A percentile compares a stretch with the other conserved stretches of the same genome.
Conservation (phyloP, 30 jellyfish, hydroid and myxozoan species). For the Aurelia coerulea region DNA sequence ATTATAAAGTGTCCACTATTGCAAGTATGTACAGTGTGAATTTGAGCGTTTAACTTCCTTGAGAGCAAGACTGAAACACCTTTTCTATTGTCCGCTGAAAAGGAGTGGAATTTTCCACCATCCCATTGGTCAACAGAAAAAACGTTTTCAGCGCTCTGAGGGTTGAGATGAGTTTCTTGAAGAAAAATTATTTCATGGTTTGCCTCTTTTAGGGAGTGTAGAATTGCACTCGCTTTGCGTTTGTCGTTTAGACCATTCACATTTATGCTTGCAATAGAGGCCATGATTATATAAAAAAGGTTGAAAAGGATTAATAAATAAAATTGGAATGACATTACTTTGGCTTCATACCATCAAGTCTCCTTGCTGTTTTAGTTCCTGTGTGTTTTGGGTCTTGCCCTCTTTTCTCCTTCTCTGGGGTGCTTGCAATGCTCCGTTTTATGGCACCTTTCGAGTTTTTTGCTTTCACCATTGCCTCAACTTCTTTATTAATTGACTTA, state of each 20-base stretch:
- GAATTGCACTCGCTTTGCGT: no score
- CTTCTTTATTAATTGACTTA: no score
- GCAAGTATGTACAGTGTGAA: conserved; percentile 6
- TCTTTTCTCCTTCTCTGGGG: no score
- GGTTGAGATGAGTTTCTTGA: conserved; percentile 31
- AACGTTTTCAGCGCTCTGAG: neutral
- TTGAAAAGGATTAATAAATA: neutral
- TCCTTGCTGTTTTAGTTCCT: no score
- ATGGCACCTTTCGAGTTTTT: no score
- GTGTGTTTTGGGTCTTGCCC: no score
- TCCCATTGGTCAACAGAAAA: conserved; percentile 5
- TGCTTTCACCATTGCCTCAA: no score
- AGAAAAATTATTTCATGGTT: conserved; percentile 3
- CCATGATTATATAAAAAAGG: neutral
- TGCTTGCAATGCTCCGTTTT: no score
- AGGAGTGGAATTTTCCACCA: conserved; percentile 9
- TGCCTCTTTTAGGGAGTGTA: neutral
- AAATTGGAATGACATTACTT: no score
- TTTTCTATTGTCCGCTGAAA: conserved; percentile 1
- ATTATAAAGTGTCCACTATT: neutral
- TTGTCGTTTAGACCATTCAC: conserved; percentile 41
- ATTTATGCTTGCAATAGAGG: conserved; percentile 19
- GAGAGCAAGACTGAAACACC: conserved; percentile 23
- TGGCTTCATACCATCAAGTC: no score
- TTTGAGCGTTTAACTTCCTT: neutral